phyloP scores from a whole-genome alignment of 1,140 invertebrate genomes.

The Caenorhabditis latens region DNA sequence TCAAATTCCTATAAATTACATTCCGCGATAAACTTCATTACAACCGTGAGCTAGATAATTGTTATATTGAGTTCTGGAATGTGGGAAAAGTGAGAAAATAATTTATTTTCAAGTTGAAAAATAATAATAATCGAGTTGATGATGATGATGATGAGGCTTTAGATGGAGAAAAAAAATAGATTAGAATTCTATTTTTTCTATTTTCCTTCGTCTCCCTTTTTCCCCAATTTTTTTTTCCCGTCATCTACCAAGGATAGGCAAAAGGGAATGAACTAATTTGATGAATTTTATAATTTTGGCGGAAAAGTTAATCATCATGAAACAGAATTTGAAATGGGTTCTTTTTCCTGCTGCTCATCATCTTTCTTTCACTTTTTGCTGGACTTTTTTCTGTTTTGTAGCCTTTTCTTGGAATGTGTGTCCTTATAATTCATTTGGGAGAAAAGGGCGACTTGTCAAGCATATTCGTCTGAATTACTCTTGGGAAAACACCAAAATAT shows the following conservation, averaged over 20 bases:
- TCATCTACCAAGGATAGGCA: not conserved
- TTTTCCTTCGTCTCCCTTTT: not conserved
- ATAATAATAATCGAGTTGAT: not conserved
- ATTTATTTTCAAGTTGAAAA: not conserved
- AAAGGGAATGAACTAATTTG: constrained; percentile 14
- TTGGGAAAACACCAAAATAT: not conserved
- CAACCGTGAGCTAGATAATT: too few species aligned
- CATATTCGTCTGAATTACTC: constrained; percentile 12
- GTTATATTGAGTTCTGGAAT: not conserved
- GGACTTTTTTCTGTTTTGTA: not conserved
- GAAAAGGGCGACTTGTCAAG: not conserved
- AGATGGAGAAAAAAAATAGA: not conserved
- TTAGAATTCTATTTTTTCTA: constrained; percentile 13
- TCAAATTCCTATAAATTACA: not conserved
- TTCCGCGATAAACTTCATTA: too few species aligned
- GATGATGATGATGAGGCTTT: not conserved
- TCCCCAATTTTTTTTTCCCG: not conserved
- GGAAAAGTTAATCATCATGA: constrained; percentile 13
- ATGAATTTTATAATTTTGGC: constrained; percentile 40
- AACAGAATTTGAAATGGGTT: constrained; percentile 37
- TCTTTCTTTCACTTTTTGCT: not conserved
- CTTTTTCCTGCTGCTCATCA: not conserved
- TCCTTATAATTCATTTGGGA: constrained; percentile 47
- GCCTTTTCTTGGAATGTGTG: constrained; percentile 8
- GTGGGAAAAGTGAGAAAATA: not conserved